A percentile compares a stretch with the other conserved stretches of the same genome.
phyloP scores from a whole-genome alignment of 2,888 invertebrate genomes.

The Agrotis exclamationis region DNA sequence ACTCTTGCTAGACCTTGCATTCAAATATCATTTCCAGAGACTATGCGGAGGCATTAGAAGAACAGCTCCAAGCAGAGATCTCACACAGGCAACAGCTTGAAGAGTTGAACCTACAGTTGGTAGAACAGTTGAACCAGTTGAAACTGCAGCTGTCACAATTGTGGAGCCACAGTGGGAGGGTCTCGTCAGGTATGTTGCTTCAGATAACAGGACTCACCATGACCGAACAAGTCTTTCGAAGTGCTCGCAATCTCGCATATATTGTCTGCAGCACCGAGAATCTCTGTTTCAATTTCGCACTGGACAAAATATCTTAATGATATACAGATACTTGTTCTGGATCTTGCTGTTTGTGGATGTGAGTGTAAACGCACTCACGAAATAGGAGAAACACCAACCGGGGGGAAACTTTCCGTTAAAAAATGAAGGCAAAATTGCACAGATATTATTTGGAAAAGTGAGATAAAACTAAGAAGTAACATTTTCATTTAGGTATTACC shows the following conservation, averaged over 20 bases:
- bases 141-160: conserved; percentile 85
- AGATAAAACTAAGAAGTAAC: neutral
- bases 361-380: too few relatives aligned
- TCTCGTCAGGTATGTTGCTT: conserved; percentile 78
- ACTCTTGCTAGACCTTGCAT: neutral
- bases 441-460: neutral
- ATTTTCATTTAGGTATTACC: neutral
- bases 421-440: too few relatives aligned
- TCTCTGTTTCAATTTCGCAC: too few relatives aligned
- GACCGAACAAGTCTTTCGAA: neutral
- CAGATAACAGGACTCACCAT: neutral
- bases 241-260: neutral
- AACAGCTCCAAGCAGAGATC: conserved; percentile 92
- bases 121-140: conserved; percentile 91
- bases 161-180: conserved; percentile 80
- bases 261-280: too few relatives aligned
- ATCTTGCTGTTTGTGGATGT: too few relatives aligned
- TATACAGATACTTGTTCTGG: too few relatives aligned
- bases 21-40: conserved; percentile 72
- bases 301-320: too few relatives aligned
- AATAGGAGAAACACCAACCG: too few relatives aligned
- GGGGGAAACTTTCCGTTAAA: too few relatives aligned
- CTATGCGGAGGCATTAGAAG: conserved; percentile 87
- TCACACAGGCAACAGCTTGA: conserved; percentile 92
- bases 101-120: conserved; percentile 91